Evolutionary conservation across 2,888 invertebrate species (phyloP), one percentile per base, ranked within the genome.

Genomic region (Eugnorisma glareosa): DNA sequence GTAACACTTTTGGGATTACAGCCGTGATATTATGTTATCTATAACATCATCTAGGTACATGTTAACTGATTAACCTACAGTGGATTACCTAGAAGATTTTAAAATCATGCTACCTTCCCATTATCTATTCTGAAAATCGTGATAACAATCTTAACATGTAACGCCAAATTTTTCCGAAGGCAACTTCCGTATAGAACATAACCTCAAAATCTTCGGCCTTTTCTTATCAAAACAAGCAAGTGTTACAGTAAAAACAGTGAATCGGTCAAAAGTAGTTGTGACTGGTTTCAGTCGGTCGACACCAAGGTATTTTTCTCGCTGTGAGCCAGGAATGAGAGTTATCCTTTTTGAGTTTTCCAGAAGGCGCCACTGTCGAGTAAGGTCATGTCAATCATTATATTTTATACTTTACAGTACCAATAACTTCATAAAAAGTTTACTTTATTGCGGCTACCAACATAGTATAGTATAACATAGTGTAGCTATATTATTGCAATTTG

Each of bases 111-210:
- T 21, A 2, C 18, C 15, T 2, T 35, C 24, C 8, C 24, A 13
- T 0, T 37, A 67, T 61, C 59, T 40, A 8, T 59, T 48, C 18
- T 59, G 6, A 21, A 59, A 59, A 67, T 24, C 24, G 8, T 31
- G 64, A 76, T 66, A 75, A 45, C 6, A 31, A 76, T 76, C 57
- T 15, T 0, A 45, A 37, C 28, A n/a, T 4, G 21, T 66, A 31
- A 76, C 37, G 31, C 21, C 0, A 48, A 67, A 57, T 59, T 76
- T 76, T 76, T 59, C n/a, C 48, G 31, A 68, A 61, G 28, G 48
- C 54, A 5, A 24, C 76, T 66, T 76, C 37, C 64, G 64, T 66
- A 7, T 40, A 37, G 1, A 37, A 31, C n/a, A 11, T 2, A 51
- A 63, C 11, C 31, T 43, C 21, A 31, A 35, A 68, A 63, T 69